A percentile compares a stretch with the other conserved stretches of the same genome.
phyloP scores from a whole-genome alignment of 2,113 vertebrate species.

The Peucedramus taeniatus region DNA sequence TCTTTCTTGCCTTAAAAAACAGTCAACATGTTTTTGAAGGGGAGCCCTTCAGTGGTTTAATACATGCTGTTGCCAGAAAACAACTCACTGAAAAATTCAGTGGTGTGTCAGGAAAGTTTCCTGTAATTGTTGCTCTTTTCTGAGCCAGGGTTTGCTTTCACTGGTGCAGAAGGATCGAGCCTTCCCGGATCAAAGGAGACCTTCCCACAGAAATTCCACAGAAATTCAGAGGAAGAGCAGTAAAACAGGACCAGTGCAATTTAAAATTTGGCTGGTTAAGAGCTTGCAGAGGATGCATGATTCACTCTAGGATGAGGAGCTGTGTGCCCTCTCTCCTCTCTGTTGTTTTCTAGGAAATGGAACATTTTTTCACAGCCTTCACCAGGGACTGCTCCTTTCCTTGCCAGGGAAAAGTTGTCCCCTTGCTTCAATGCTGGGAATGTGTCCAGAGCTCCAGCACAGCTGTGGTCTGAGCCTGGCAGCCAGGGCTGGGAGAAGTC shows the following conservation, averaged over 20 bases:
- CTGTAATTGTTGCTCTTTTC: slow-evolving; percentile 24
- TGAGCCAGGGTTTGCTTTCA: background rate
- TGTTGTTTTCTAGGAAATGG: slow-evolving; percentile 36
- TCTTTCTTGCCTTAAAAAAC: background rate
- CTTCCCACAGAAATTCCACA: background rate
- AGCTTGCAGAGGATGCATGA: background rate
- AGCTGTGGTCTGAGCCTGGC: background rate
- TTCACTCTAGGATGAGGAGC: background rate
- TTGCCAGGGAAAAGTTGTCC: background rate
- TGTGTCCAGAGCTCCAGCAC: background rate
- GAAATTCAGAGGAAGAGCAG: background rate
- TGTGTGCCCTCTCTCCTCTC: background rate
- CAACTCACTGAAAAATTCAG: background rate
- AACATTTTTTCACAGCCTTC: background rate
- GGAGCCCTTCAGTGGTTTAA: background rate
- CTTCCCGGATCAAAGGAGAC: background rate
- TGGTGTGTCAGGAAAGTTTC: background rate
- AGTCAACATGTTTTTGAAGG: background rate
- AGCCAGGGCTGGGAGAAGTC: background rate
- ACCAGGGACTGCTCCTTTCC: slow-evolving; percentile 8
- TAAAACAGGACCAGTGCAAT: background rate
- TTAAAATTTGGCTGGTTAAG: background rate
- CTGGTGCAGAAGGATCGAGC: background rate
- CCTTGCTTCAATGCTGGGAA: background rate
- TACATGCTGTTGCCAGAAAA: background rate